Percentiles rank a stretch among this genome's conserved stretches.
Conservation (phyloP, 2,113 vertebrate species). For the Corythaeola cristata region DNA sequence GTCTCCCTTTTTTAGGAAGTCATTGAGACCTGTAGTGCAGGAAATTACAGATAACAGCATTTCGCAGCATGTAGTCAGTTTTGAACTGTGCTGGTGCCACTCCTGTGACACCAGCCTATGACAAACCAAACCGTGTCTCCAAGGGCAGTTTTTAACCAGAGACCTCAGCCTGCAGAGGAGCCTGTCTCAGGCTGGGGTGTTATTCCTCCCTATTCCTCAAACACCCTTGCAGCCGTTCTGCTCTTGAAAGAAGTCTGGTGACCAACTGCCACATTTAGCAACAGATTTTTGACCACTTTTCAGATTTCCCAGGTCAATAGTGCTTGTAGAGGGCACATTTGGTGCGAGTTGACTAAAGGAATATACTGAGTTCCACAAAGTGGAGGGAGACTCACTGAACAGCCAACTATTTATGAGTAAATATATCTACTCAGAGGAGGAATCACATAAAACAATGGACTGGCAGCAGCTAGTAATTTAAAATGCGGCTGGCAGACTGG, state of each 20-base stretch:
- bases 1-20: background rate
- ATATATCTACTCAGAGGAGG: background rate
- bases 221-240: background rate
- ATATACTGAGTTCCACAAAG: background rate
- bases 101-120: background rate
- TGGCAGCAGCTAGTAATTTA: slow-evolving; percentile 39
- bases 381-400: background rate
- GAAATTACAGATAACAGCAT: background rate
- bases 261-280: background rate
- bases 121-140: background rate
- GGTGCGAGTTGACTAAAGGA: background rate
- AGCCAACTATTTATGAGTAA: slow-evolving; percentile 33
- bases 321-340: background rate
- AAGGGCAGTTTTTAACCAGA: background rate
- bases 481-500: slow-evolving; percentile 28
- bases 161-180: background rate
- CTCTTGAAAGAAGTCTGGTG: background rate
- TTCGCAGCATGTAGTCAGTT: background rate
- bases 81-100: background rate
- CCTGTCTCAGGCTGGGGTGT: background rate
- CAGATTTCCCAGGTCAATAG: background rate
- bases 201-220: background rate
- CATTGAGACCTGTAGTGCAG: background rate
- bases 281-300: background rate
- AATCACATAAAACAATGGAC: slow-evolving; percentile 18